Evolutionary conservation across 2,888 invertebrate species (phyloP), one percentile per base, ranked within the genome.

Genomic region (Orthosia cruda): DNA sequence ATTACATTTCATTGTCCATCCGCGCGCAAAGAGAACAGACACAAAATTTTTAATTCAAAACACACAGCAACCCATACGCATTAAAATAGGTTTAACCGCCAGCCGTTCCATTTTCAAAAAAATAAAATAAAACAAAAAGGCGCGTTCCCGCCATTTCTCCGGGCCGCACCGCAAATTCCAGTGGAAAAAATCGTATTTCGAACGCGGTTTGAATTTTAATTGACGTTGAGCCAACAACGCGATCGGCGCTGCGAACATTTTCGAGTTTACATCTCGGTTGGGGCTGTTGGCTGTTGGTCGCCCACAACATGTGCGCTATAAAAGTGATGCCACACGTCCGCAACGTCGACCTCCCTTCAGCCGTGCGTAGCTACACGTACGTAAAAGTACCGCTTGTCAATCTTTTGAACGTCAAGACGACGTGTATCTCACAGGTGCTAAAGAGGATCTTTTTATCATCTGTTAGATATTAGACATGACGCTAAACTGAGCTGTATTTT

Each of bases 151-250:
- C 95, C 95, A 95, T 96, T 95, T 95, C 96, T 94, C 94, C 89
- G 92, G 92, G 92, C 94, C 94, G 91, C 94, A 94, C 96, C 96
- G 93, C 96, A 96, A 96, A 96, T 97, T 96, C 97, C 97, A 93
- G 92, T 92, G 94, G 95, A 96, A 96, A 96, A 96, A 96, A 96
- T 96, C 96, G 96, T 96, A 96, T 96, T 96, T 95, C 96, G 96
- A 94, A 96, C 97, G 97, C 94, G 95, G 94, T 96, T 96, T 97
- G 97, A 97, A 97, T 97, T 96, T 96, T 97, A 97, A 97, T 97
- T 96, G 97, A 96, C 95, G 94, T 94, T 95, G 95, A 95, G 92
- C 90, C 92, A 92, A 91, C 91, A 92, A 88, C 88, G 90, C 91
- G 89, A 90, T 89, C 89, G 89, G 89, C 90, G 91, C 90, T 92